phyloP scores from a whole-genome alignment of 1,140 invertebrate species.

The Ips nitidus region DNA sequence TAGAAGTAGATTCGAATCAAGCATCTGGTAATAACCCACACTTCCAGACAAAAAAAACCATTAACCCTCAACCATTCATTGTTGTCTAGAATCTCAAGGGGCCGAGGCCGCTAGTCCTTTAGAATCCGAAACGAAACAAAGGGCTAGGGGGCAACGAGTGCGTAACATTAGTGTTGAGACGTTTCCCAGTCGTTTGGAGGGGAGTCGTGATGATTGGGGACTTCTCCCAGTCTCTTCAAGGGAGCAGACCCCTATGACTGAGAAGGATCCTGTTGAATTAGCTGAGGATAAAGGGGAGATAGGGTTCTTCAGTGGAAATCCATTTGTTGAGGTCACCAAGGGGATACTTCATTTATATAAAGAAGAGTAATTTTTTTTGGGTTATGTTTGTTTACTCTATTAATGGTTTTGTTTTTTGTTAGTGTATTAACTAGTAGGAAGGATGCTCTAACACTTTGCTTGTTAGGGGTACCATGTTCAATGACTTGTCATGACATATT shows the following conservation, averaged over 20 bases:
- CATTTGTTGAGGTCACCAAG: conserved; percentile 93
- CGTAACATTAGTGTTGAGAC: conserved; percentile 68
- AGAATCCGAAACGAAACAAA: conserved; percentile 29
- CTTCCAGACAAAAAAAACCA: background rate
- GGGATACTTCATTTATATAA: conserved; percentile 96
- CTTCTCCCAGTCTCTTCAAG: conserved; percentile 52
- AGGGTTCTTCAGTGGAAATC: conserved; percentile 95
- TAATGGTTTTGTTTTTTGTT: background rate
- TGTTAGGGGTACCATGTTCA: conserved; percentile 89
- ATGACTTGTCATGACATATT: conserved; percentile 93
- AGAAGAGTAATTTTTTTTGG: conserved; percentile 64
- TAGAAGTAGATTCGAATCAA: conserved; percentile 55
- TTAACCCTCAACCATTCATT: background rate
- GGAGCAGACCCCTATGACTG: conserved; percentile 52
- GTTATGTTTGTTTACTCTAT: background rate
- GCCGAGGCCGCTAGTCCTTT: conserved; percentile 28
- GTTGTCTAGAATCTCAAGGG: conserved; percentile 28
- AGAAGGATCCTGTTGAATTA: conserved; percentile 48
- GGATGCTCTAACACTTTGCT: conserved; percentile 84
- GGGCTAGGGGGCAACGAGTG: conserved; percentile 53
- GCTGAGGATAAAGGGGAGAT: conserved; percentile 61
- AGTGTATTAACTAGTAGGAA: conserved; percentile 65
- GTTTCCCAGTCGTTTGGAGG: conserved; percentile 58
- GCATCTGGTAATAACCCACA: conserved; percentile 44
- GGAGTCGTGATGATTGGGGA: conserved; percentile 54